Evolutionary conservation across 2,888 invertebrate genomes (phyloP).

Genomic region (Bellardia bayeri): DNA sequence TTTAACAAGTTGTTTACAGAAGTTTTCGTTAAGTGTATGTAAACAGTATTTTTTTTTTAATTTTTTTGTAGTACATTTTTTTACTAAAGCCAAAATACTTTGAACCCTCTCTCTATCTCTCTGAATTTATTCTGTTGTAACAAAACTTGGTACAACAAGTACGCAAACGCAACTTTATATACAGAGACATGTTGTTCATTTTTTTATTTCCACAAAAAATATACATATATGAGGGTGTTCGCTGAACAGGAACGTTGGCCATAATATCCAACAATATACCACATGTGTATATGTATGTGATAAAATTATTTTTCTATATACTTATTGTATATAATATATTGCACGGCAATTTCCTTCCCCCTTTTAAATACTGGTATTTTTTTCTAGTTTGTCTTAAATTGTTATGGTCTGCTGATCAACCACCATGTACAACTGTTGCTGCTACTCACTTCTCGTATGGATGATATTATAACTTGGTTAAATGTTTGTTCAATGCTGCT

Average conservation of each 20-base stretch:
- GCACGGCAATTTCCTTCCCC: slow-evolving; percentile 52
- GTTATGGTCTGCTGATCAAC: slow-evolving; percentile 68
- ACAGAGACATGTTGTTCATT: slow-evolving; percentile 44
- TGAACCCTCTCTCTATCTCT: slow-evolving; percentile 2
- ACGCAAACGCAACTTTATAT: slow-evolving; percentile 53
- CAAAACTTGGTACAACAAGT: slow-evolving; percentile 33
- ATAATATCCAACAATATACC: slow-evolving; percentile 34
- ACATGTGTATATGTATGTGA: neutral
- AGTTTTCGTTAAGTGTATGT: neutral
- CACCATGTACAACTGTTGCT: slow-evolving; percentile 16
- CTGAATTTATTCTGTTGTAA: slow-evolving; percentile 31
- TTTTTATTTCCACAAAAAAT: slow-evolving; percentile 25
- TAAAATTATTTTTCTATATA: slow-evolving; percentile 21
- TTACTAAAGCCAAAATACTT: neutral
- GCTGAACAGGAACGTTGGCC: slow-evolving; percentile 71
- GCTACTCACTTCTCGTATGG: neutral
- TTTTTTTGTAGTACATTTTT: neutral
- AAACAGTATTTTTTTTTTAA: neutral
- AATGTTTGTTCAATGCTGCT: slow-evolving; percentile 35
- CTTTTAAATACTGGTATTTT: slow-evolving; percentile 24
- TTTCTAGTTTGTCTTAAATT: slow-evolving; percentile 61
- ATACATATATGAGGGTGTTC: slow-evolving; percentile 68
- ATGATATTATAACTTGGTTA: slow-evolving; percentile 25
- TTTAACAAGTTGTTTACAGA: neutral
- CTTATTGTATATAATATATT: slow-evolving; percentile 23